Percentiles rank a stretch among this genome's conserved stretches.
Conservation (phyloP, 2,888 invertebrate species). For the Limnephilus rhombicus region DNA sequence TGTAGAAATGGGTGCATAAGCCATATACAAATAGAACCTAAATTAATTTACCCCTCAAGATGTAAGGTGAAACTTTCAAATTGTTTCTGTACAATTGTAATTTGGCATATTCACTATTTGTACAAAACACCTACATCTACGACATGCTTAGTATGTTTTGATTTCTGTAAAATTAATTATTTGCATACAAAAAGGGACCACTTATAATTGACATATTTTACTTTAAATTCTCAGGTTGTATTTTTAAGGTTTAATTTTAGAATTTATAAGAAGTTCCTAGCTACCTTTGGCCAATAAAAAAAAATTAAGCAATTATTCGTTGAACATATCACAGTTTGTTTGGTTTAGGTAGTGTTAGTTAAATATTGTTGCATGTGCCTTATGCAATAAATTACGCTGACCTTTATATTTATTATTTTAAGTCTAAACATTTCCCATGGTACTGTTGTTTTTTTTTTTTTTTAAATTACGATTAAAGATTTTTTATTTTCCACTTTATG, state of each 20-base stretch:
- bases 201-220: neutral
- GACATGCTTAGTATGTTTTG: neutral
- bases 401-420: constrained; percentile 54
- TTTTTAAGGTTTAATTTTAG: neutral
- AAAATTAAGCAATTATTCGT: neutral
- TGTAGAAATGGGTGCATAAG: neutral
- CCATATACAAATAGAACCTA: neutral
- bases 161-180: neutral
- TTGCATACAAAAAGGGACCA: neutral
- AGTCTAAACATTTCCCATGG: constrained; percentile 54
- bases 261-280: neutral
- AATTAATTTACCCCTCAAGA: neutral
- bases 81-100: neutral
- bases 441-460: constrained; percentile 46
- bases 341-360: neutral
- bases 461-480: constrained; percentile 49
- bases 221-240: neutral
- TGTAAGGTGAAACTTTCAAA: neutral
- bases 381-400: neutral
- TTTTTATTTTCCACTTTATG: constrained; percentile 52
- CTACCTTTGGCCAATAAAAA: neutral
- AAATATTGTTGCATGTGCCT: constrained; percentile 33
- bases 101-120: neutral
- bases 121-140: neutral
- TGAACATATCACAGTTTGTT: neutral